These are phyloP conservation scores for Tupaia chinensis DNA, from an alignment of 2,113 vertebrate species.

Conservation along the genomic window DNA sequence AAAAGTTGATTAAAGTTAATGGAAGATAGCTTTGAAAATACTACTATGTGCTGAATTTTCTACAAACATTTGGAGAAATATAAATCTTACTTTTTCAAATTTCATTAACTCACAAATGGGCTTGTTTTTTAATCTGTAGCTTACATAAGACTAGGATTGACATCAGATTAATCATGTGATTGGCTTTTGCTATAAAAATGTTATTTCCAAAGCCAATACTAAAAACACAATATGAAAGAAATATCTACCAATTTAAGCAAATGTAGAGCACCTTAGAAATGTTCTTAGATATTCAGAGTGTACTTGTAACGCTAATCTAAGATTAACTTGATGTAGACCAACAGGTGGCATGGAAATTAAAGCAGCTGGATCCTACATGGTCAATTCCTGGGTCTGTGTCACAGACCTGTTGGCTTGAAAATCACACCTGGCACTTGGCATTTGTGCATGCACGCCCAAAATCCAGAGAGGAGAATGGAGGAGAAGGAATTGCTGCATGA, in stretches of 20 bases:
- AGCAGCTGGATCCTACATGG: too few relatives aligned
- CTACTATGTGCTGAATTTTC: background rate
- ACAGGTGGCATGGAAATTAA: too few relatives aligned
- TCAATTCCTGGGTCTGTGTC: too few relatives aligned
- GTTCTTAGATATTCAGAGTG: background rate
- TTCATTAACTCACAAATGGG: background rate
- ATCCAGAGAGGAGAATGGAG: too few relatives aligned
- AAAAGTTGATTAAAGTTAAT: constrained; percentile 49
- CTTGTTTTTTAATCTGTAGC: background rate
- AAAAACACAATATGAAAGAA: constrained; percentile 19
- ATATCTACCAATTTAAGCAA: constrained; percentile 32
- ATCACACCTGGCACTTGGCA: too few relatives aligned
- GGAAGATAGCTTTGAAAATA: background rate
- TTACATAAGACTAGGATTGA: background rate
- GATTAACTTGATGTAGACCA: background rate
- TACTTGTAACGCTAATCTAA: constrained; percentile 43
- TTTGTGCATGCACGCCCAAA: too few relatives aligned
- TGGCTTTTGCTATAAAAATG: constrained; percentile 48
- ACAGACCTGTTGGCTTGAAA: too few relatives aligned
- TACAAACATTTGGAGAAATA: constrained; percentile 32
- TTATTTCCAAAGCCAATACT: constrained; percentile 33
- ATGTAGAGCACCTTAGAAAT: constrained; percentile 38
- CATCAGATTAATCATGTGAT: background rate
- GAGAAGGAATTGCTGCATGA: too few relatives aligned
- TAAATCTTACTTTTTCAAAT: constrained; percentile 24